phyloP scores from a whole-genome alignment of 2,113 vertebrate species.

The Gobio gobio region DNA sequence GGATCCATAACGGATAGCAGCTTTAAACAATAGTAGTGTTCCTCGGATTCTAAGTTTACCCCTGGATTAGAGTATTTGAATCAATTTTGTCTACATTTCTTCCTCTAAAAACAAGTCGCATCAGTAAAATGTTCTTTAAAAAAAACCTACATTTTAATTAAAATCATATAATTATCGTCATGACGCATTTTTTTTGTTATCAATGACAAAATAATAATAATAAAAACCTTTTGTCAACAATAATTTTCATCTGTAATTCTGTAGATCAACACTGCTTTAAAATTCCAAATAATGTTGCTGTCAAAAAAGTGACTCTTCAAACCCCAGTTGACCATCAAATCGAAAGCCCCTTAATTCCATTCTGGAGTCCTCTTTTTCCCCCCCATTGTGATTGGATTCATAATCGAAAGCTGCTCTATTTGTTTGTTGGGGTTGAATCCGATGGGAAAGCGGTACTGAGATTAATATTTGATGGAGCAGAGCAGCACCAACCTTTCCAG shows the following conservation, averaged over 20 bases:
- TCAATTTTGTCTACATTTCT: no score
- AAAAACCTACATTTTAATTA: neutral
- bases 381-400: conserved; percentile 4
- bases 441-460: conserved; percentile 49
- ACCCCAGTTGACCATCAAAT: conserved; percentile 16
- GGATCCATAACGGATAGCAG: no score
- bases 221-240: neutral
- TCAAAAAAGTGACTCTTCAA: neutral
- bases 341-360: neutral
- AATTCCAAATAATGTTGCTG: neutral
- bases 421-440: conserved; percentile 61
- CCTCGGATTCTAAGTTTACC: no score
- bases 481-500: conserved; percentile 72
- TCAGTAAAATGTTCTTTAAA: neutral
- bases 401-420: conserved; percentile 33
- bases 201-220: neutral
- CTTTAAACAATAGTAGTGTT: no score
- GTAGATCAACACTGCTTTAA: neutral
- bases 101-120: neutral
- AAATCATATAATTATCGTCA: neutral
- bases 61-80: no score
- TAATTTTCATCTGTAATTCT: neutral
- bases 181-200: neutral
- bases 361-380: neutral
- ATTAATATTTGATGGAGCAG: conserved; percentile 72